Conservation (phyloP, 2,797 vertebrate genomes). For the Kryptolebias ocellatus region DNA sequence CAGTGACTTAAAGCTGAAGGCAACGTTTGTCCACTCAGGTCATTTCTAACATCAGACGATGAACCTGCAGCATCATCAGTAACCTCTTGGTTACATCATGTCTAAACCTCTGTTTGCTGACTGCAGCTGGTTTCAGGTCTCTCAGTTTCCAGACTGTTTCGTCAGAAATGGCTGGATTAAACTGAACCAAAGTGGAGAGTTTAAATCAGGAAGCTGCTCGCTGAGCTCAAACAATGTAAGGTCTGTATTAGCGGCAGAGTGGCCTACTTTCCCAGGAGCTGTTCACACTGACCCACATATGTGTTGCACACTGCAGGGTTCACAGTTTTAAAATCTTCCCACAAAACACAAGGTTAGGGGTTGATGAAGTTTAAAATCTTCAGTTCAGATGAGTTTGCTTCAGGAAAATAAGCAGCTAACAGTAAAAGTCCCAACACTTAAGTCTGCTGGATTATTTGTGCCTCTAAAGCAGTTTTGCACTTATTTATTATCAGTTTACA, state of each 20-base stretch:
- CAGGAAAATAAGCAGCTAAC: neutral
- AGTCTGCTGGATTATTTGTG: too few species aligned
- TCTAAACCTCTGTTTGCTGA: neutral
- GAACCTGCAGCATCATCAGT: neutral
- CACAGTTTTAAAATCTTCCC: neutral
- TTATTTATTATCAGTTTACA: too few species aligned
- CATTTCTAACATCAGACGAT: neutral
- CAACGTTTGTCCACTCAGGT: neutral
- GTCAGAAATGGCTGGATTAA: constrained; percentile 24
- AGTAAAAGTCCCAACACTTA: neutral
- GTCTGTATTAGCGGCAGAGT: constrained; percentile 23
- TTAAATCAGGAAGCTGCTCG: constrained; percentile 23
- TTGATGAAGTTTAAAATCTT: neutral
- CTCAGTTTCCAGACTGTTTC: constrained; percentile 12
- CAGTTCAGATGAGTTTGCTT: neutral
- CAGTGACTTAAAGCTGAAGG: neutral
- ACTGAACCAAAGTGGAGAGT: neutral
- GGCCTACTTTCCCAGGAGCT: constrained; percentile 42
- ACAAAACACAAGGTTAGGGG: neutral
- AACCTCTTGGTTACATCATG: neutral
- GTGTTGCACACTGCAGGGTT: neutral
- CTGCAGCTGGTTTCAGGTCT: constrained; percentile 9
- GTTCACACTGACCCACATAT: constrained; percentile 32
- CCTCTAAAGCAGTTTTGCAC: too few species aligned
- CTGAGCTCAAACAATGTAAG: constrained; percentile 43